Conservation (phyloP, 1,140 invertebrate genomes). For the Atta texana region DNA sequence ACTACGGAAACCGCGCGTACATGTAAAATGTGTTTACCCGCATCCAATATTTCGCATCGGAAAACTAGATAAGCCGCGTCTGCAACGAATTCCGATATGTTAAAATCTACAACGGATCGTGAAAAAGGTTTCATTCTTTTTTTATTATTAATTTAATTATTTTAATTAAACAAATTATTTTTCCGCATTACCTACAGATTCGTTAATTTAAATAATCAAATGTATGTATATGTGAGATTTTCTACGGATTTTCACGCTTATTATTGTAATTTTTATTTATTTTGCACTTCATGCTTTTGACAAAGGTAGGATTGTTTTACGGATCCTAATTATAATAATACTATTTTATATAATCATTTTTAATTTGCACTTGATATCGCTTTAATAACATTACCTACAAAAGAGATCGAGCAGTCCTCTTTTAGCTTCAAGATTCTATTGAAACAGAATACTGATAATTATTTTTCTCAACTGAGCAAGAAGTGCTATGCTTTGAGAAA, state of each 20-base stretch:
- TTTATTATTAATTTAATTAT: conserved; percentile 43
- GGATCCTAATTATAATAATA: background rate
- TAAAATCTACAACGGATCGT: conserved; percentile 25
- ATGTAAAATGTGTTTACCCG: conserved; percentile 58
- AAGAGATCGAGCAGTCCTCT: background rate
- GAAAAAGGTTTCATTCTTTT: conserved; percentile 3
- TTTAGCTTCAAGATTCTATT: background rate
- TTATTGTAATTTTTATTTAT: background rate
- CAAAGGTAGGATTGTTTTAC: background rate
- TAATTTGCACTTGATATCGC: background rate
- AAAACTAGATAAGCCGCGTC: conserved; percentile 60
- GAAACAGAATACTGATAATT: conserved; percentile 22
- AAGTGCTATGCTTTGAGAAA: conserved; percentile 3
- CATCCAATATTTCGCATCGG: conserved; percentile 60
- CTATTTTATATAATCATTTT: background rate
- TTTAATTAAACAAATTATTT: conserved; percentile 13
- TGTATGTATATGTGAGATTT: background rate
- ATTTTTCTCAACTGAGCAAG: background rate
- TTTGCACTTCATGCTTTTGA: background rate
- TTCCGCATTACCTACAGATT: background rate
- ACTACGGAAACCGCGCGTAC: conserved; percentile 43
- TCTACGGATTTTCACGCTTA: background rate
- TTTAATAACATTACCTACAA: background rate
- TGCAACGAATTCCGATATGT: conserved; percentile 53
- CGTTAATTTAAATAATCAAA: conserved; percentile 22